Evolutionary conservation across 2,113 vertebrate species (phyloP).

Genomic region (Bungarus multicinctus): DNA sequence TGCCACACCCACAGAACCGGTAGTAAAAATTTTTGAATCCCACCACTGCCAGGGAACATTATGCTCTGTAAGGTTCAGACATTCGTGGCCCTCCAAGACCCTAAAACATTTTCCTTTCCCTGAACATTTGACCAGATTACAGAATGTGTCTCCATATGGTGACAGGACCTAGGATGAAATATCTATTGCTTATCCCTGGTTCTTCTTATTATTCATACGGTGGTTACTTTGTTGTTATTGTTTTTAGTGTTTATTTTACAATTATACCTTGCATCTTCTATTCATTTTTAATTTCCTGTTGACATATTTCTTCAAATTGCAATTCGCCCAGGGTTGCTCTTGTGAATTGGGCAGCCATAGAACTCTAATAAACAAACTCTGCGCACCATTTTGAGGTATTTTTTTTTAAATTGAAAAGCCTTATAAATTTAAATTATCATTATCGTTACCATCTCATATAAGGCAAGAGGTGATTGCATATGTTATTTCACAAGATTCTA

Average conservation of each 20-base stretch:
- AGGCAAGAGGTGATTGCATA: not conserved
- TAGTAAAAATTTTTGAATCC: too few relatives aligned
- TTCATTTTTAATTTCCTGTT: not conserved
- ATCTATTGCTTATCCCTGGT: not conserved
- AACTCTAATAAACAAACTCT: not conserved
- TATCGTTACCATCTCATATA: not conserved
- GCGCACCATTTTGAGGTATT: not conserved
- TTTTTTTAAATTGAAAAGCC: not conserved
- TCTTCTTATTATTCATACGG: not conserved
- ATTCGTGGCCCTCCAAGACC: not conserved
- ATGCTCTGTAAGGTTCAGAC: not conserved
- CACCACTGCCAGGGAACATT: not conserved
- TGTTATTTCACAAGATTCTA: not conserved
- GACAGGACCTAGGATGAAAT: not conserved
- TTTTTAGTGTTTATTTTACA: not conserved
- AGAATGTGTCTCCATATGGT: not conserved
- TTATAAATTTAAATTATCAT: not conserved
- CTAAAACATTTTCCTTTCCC: not conserved
- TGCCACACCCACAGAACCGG: too few relatives aligned
- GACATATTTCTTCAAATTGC: not conserved
- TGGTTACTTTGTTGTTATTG: not conserved
- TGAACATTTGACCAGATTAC: not conserved
- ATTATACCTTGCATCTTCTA: not conserved
- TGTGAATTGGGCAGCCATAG: not conserved
- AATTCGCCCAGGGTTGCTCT: not conserved